Evolutionary conservation across 2,797 vertebrate genomes (phyloP).

Genomic region (Urophycis tenuis): DNA sequence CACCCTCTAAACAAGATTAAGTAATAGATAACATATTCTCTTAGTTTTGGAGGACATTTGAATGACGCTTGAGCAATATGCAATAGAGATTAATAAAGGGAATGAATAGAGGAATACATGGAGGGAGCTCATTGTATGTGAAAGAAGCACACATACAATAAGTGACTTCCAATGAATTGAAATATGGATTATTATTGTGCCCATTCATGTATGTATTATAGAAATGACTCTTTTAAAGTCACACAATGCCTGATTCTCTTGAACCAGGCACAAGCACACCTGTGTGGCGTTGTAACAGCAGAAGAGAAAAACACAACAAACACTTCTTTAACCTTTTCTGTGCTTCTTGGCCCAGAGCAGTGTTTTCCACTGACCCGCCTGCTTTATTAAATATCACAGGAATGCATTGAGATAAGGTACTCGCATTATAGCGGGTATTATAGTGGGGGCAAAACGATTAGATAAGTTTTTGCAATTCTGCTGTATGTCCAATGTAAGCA

Average conservation of each 20-base stretch:
- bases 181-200: too few relatives aligned
- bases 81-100: background rate
- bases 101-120: too few relatives aligned
- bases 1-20: background rate
- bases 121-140: too few relatives aligned
- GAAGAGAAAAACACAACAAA: conserved; percentile 2
- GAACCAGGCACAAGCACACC: conserved; percentile 56
- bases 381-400: conserved; percentile 38
- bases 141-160: too few relatives aligned
- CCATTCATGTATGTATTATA: too few relatives aligned
- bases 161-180: too few relatives aligned
- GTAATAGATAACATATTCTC: too few relatives aligned
- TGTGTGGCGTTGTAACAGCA: conserved; percentile 42
- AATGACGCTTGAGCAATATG: background rate
- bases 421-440: conserved; percentile 17
- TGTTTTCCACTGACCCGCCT: conserved; percentile 41
- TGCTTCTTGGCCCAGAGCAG: background rate
- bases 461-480: conserved; percentile 34
- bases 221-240: too few relatives aligned
- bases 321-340: conserved; percentile 22
- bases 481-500: background rate
- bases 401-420: conserved; percentile 40
- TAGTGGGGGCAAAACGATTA: conserved; percentile 38
- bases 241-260: too few relatives aligned
- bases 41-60: background rate